These are phyloP conservation scores for Sympetrum striolatum DNA, from an alignment of 2,888 invertebrate genomes.

Conservation along the genomic window DNA sequence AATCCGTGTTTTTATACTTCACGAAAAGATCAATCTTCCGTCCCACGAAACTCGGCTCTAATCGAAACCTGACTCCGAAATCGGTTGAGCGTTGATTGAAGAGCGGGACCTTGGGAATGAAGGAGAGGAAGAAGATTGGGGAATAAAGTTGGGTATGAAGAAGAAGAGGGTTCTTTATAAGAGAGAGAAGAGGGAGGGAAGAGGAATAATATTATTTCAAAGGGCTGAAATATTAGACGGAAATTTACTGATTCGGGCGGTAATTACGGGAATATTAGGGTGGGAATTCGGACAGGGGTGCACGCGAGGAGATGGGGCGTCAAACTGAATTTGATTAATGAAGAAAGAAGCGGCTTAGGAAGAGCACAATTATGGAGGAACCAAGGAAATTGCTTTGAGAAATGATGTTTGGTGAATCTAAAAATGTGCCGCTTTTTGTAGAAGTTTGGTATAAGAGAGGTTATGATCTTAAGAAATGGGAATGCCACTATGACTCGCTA, in stretches of 20 bases:
- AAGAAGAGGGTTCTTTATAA: not conserved
- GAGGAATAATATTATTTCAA: not conserved
- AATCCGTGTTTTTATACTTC: conserved; percentile 30
- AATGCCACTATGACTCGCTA: too few relatives aligned
- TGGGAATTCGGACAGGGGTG: not conserved
- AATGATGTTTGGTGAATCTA: too few relatives aligned
- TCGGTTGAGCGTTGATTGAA: conserved; percentile 34
- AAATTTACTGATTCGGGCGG: not conserved
- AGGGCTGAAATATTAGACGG: not conserved
- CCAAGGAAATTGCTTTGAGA: too few relatives aligned
- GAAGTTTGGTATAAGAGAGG: not conserved
- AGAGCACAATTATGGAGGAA: not conserved
- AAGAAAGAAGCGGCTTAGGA: not conserved
- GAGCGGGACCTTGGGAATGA: conserved; percentile 32
- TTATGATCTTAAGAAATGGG: too few relatives aligned
- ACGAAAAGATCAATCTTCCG: conserved; percentile 34
- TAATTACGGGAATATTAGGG: not conserved
- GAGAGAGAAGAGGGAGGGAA: not conserved
- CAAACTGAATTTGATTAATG: not conserved
- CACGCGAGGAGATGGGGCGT: not conserved
- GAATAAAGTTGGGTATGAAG: not conserved
- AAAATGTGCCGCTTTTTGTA: too few relatives aligned
- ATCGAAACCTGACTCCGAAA: conserved; percentile 35
- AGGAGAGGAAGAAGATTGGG: not conserved
- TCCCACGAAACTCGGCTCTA: conserved; percentile 30